Evolutionary conservation across 2,113 vertebrate species (phyloP).

Genomic region (Corythoichthys intestinalis): DNA sequence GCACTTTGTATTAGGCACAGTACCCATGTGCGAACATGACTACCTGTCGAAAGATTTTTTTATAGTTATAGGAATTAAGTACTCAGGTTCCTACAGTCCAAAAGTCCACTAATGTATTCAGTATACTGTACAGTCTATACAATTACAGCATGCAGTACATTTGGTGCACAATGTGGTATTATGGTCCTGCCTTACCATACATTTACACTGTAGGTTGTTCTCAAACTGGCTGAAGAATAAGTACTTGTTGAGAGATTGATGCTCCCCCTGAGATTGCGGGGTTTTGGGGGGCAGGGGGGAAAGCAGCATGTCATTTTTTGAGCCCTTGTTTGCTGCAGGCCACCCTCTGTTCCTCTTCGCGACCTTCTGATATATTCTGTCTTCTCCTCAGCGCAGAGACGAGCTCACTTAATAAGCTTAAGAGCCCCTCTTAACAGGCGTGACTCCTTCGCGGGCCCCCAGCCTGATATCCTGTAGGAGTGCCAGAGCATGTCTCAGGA

Average conservation of each 20-base stretch:
- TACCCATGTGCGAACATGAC: too few species aligned
- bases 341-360: conserved; percentile 11
- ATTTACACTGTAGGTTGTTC: neutral
- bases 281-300: conserved; percentile 50
- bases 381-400: conserved; percentile 79
- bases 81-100: too few species aligned
- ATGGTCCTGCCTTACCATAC: neutral
- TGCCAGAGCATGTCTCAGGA: conserved; percentile 56
- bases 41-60: too few species aligned
- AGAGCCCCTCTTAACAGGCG: conserved; percentile 86
- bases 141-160: neutral
- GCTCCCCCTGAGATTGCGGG: too few species aligned
- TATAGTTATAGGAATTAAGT: too few species aligned
- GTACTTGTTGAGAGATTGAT: neutral
- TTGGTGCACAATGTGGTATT: neutral
- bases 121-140: too few species aligned
- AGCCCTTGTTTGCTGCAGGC: conserved; percentile 77
- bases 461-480: conserved; percentile 72
- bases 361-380: conserved; percentile 76
- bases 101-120: too few species aligned
- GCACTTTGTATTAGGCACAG: too few species aligned
- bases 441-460: conserved; percentile 82
- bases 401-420: conserved; percentile 83
- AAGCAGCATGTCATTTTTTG: conserved; percentile 72
- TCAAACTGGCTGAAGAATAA: neutral